Evolutionary conservation across 2,888 invertebrate species (phyloP).

Genomic region (Sarcophaga rosellei): DNA sequence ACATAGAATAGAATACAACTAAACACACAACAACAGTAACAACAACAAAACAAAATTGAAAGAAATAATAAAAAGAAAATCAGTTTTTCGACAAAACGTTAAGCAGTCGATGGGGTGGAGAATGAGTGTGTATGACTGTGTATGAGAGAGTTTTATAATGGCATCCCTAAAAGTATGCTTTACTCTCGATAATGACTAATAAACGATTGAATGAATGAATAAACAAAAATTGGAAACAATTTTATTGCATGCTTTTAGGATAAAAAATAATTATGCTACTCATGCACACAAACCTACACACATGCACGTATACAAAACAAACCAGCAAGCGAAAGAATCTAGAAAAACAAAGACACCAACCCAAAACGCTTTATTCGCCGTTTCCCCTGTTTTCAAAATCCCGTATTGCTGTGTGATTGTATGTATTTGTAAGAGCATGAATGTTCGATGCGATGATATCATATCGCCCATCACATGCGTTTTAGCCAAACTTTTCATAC

Average conservation of each 20-base stretch:
- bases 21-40: too few relatives aligned
- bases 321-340: not conserved
- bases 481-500: conserved; percentile 3
- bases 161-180: conserved; percentile 43
- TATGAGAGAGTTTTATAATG: conserved; percentile 4
- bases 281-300: conserved; percentile 35
- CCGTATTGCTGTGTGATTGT: not conserved
- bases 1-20: too few relatives aligned
- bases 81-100: conserved; percentile 3
- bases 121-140: not conserved
- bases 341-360: conserved; percentile 22
- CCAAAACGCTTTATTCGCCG: not conserved
- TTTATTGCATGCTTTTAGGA: conserved; percentile 53
- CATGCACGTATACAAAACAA: not conserved
- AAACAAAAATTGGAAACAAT: conserved; percentile 38
- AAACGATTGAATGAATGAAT: conserved; percentile 43
- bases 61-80: not conserved
- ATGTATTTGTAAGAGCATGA: not conserved
- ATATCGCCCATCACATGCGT: conserved; percentile 6
- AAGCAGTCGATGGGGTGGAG: not conserved
- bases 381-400: not conserved
- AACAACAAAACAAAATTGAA: not conserved
- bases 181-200: conserved; percentile 41
- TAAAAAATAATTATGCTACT: conserved; percentile 44
- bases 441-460: conserved; percentile 21